Evolutionary conservation across 1,140 invertebrate species (phyloP).

Genomic region (Psix sp.): DNA sequence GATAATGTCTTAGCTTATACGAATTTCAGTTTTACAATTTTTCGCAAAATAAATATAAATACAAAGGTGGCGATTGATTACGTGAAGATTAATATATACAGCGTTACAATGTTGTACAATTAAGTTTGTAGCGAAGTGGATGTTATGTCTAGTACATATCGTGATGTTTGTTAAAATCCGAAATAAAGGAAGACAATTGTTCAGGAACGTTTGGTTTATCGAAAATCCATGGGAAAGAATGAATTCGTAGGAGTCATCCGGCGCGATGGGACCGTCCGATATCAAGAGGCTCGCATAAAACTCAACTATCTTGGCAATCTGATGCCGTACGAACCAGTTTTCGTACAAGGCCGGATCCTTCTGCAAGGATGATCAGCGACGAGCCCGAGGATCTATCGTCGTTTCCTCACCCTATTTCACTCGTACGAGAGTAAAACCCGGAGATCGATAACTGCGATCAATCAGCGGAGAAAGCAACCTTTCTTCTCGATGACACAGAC

Average conservation of each 20-base stretch:
- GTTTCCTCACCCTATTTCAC: constrained; percentile 32
- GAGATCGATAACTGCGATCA: constrained; percentile 64
- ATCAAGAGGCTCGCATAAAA: constrained; percentile 70
- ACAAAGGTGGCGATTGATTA: no score
- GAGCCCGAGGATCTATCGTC: constrained; percentile 28
- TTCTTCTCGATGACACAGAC: constrained; percentile 36
- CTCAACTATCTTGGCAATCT: constrained; percentile 74
- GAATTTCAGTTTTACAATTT: no score
- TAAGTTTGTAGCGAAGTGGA: no score
- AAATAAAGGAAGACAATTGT: constrained; percentile 52
- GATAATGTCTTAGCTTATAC: no score
- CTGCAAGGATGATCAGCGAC: constrained; percentile 58
- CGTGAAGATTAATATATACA: no score
- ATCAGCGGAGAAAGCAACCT: constrained; percentile 61
- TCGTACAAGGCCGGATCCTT: constrained; percentile 67
- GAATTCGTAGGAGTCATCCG: constrained; percentile 74
- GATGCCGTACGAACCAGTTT: constrained; percentile 75
- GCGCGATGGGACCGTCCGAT: constrained; percentile 72
- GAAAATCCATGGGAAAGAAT: constrained; percentile 73
- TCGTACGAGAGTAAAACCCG: constrained; percentile 58
- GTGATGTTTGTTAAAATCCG: constrained; percentile 34
- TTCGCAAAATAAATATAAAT: no score
- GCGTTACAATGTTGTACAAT: no score
- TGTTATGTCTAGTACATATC: constrained; percentile 1
- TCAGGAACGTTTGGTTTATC: constrained; percentile 60